Base-by-base conservation (phyloP, 2,113 vertebrate genomes). In the Bufo bufo region DNA sequence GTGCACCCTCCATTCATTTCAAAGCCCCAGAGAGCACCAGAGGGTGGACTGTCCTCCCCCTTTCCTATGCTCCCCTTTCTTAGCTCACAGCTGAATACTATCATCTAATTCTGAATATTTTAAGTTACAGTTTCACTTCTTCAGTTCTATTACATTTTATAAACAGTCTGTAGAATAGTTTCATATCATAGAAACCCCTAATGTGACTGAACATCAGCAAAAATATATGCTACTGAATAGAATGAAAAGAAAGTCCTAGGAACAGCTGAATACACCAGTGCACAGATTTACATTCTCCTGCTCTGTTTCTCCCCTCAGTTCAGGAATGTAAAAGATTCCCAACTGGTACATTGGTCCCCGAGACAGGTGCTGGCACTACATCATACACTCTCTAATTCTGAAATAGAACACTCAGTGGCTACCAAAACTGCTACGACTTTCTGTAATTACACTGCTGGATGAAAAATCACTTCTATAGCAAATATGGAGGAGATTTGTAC, bases 291-390 rank as follows among this genome's bases (percentile, higher is more conserved):
- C 58, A 83, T 83, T 83, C 81, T 20, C 81, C 80, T 12, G 11
- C 14, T 45, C 58, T 63, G 56, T 61, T 4, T 82, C 13, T 49
- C 50, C 65, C 59, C 11, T 16, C 45, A 47, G 52, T 20, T 65
- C 6, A 65, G 59, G 80, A 82, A 82, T 82, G 80, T 63, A 61
- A 82, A 50, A 49, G 81, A 83, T 83, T 69, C 20, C 58, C 81
- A 83, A 83, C 61, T 83, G 81, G 61, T 69, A 6, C 19, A 10
- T 19, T n/a, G 33, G 81, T 83, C 56, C 13, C 3, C 54, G 81
- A 69, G 81, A 83, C 81, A 83, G 81, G 61, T 83, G 81, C 61
- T 83, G 81, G 61, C 81, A 23, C 61, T 52, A 52, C 45, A 83
- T 83, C 63, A 83, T 66, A 83, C 79, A 14, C 20, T n/a, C 59